Evolutionary conservation across 2,113 vertebrate genomes (phyloP), one percentile per base, ranked within the genome.

Genomic region (Hippocampus guttulatus): DNA sequence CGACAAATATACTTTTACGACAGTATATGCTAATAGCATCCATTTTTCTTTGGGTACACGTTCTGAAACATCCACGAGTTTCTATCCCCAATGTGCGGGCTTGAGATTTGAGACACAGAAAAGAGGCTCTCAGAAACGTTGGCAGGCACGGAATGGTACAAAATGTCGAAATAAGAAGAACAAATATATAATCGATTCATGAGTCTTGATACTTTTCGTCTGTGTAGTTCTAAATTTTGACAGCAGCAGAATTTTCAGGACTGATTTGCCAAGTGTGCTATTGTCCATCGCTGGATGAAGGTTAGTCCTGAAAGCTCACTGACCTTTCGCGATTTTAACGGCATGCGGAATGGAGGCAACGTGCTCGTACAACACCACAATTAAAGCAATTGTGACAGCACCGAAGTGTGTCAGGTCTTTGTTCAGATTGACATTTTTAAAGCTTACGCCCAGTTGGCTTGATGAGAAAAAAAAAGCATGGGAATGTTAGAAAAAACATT

Each of bases 271-370:
- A 38, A 43, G 18, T 69, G 33, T 62, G 54, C 20, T 45, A 15
- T 27, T 54, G 8, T 62, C 16, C 33, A 33, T 38, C 27, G 15
- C 14, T 52, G 23, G 18, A n/a, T 66, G 49, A 57, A 55, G 51
- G 43, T 52, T 3, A 40, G 9, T n/a, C 38, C n/a, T 18, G 55
- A 8, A 72, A 57, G 70, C 70, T 80, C 72, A 27, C 52, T 84
- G 81, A 86, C 79, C 66, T 84, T 80, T 51, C 18, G 45, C 3
- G 30, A 51, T 58, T 57, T 60, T 70, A 61, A 66, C 40, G 11
- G 30, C 23, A 40, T 47, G 12, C 40, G 64, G 21, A 68, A 57
- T 21, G 33, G 67, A 30, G 51, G 54, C 33, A 21, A 38, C 38
- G 8, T 11, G 69, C 43, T 11, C 45, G 45, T 33, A 57, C 25